Conservation (phyloP, 2,797 vertebrate genomes). For the Leuciscus waleckii region DNA sequence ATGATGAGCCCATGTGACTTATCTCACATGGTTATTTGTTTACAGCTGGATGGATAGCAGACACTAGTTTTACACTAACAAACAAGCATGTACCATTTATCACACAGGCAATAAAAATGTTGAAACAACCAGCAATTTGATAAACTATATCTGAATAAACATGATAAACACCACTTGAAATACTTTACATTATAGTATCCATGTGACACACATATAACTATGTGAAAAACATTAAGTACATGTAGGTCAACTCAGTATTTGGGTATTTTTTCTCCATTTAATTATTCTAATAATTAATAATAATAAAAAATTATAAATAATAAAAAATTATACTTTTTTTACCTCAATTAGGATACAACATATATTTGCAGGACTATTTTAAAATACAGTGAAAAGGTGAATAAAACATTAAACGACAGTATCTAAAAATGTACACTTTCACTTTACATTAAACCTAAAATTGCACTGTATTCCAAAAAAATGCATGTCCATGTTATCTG, state of each 20-base stretch:
- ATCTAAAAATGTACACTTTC: background rate
- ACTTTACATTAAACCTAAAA: background rate
- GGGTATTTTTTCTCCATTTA: background rate
- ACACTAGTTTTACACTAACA: background rate
- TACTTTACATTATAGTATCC: background rate
- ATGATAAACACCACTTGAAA: background rate
- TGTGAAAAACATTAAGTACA: background rate
- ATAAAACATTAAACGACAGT: background rate
- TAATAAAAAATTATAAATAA: background rate
- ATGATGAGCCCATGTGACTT: conserved; percentile 24
- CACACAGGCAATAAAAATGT: background rate
- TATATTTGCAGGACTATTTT: background rate
- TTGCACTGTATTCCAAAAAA: background rate
- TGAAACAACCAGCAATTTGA: background rate
- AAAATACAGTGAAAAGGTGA: background rate
- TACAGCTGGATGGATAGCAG: background rate
- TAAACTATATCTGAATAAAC: background rate
- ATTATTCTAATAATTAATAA: background rate
- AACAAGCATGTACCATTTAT: background rate
- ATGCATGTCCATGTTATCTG: background rate
- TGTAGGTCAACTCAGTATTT: background rate
- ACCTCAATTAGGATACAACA: background rate
- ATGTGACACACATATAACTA: background rate
- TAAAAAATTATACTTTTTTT: background rate
- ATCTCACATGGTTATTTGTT: background rate